Percentiles rank a stretch among this genome's conserved stretches.
phyloP scores from a whole-genome alignment of 2,797 vertebrate species.

The Pristis pectinata region DNA sequence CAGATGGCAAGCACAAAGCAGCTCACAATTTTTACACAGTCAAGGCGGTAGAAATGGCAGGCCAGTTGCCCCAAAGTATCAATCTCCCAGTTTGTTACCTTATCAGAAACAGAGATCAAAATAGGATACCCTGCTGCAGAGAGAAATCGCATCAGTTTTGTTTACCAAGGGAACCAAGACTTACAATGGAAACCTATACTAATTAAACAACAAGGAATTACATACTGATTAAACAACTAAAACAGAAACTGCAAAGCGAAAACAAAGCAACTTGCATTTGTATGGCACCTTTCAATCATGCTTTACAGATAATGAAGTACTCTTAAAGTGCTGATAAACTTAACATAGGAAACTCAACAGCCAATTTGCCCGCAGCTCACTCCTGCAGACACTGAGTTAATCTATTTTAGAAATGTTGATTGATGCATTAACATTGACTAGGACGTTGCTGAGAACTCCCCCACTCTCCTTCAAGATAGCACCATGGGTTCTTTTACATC shows the following conservation, averaged over 20 bases:
- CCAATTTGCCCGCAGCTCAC: no score
- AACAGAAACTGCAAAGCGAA: not conserved
- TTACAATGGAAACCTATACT: not conserved
- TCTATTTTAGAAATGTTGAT: no score
- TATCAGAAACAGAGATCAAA: not conserved
- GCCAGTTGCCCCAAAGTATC: not conserved
- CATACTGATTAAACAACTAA: not conserved
- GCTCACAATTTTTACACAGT: not conserved
- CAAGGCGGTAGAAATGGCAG: not conserved
- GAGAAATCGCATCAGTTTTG: not conserved
- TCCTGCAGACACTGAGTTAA: no score
- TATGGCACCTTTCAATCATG: no score
- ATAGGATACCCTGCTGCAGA: not conserved
- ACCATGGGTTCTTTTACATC: no score
- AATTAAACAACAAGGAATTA: not conserved
- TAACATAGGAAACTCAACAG: no score
- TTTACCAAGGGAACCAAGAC: not conserved
- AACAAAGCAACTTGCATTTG: no score
- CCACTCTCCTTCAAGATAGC: no score
- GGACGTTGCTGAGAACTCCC: no score
- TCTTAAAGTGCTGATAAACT: no score
- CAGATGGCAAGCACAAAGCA: not conserved
- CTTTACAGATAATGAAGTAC: no score
- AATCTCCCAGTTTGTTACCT: not conserved
- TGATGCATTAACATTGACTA: no score